phyloP scores from a whole-genome alignment of 2,797 vertebrate genomes.

The Poliocrania exsul region DNA sequence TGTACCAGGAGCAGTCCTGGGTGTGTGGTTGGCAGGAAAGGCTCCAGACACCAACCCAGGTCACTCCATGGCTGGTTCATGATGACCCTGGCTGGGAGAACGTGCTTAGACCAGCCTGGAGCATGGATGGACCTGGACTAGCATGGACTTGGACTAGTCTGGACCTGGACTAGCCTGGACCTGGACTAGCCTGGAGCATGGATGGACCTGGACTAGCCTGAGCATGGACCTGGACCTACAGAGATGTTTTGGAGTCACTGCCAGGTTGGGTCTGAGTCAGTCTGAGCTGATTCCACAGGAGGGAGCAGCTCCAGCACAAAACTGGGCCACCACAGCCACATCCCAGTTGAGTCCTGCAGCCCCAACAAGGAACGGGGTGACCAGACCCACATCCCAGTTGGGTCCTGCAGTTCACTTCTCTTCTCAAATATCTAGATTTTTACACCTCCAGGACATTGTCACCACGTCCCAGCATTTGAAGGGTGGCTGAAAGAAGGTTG shows the following conservation, averaged over 20 bases:
- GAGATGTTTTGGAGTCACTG: background rate
- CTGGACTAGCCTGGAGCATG: too few relatives aligned
- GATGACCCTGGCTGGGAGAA: background rate
- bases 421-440: background rate
- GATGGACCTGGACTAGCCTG: too few relatives aligned
- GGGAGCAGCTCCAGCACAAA: background rate
- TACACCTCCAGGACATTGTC: background rate
- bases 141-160: background rate
- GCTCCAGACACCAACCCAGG: background rate
- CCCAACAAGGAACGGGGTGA: rapidly evolving
- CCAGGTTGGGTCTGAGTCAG: background rate
- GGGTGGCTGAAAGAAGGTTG: background rate
- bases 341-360: background rate
- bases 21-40: background rate
- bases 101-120: background rate
- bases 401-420: background rate
- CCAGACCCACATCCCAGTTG: background rate
- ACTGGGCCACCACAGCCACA: background rate
- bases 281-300: background rate
- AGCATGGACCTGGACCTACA: background rate
- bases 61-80: background rate
- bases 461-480: background rate
- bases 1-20: background rate
- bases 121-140: background rate
- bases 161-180: too few relatives aligned